Conservation (phyloP, 2,888 invertebrate species). For the Drosophila borealis region DNA sequence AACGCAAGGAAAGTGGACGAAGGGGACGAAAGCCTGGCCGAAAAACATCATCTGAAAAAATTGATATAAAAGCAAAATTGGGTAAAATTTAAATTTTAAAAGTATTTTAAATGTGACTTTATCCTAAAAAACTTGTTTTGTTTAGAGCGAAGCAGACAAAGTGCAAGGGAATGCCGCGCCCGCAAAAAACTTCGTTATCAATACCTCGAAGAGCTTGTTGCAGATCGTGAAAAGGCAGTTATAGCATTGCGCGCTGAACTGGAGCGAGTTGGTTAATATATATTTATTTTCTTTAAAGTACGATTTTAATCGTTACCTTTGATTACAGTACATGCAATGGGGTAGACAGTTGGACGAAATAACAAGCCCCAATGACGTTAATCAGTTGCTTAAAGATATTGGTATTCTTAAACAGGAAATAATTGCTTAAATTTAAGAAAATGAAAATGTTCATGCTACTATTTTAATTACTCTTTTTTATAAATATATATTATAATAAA, state of each 20-base stretch:
- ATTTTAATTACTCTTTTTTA: not conserved
- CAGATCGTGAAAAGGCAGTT: conserved; percentile 96
- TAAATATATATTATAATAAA: not conserved
- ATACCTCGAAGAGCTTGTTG: conserved; percentile 97
- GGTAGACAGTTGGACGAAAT: conserved; percentile 93
- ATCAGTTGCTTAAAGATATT: conserved; percentile 90
- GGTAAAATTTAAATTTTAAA: conserved; percentile 86
- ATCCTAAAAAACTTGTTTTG: not conserved
- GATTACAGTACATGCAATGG: conserved; percentile 91
- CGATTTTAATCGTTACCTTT: conserved; percentile 19
- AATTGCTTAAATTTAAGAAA: conserved; percentile 16
- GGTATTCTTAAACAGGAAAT: conserved; percentile 89
- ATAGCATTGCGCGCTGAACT: conserved; percentile 94
- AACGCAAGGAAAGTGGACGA: conserved; percentile 92
- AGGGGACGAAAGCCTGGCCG: conserved; percentile 95
- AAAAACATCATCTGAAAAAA: conserved; percentile 93
- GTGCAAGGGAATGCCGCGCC: conserved; percentile 98
- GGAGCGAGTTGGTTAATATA: conserved; percentile 89
- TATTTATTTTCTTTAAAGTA: conserved; percentile 1
- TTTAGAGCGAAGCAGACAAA: conserved; percentile 97
- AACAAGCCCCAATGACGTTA: conserved; percentile 91
- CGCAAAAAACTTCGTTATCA: conserved; percentile 98
- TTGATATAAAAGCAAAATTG: conserved; percentile 97
- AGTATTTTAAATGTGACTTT: not conserved
- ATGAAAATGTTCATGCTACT: not conserved